These are phyloP conservation scores for Lepidochitona cinerea DNA, from an alignment of 2,888 invertebrate genomes.

Conservation along the genomic window DNA sequence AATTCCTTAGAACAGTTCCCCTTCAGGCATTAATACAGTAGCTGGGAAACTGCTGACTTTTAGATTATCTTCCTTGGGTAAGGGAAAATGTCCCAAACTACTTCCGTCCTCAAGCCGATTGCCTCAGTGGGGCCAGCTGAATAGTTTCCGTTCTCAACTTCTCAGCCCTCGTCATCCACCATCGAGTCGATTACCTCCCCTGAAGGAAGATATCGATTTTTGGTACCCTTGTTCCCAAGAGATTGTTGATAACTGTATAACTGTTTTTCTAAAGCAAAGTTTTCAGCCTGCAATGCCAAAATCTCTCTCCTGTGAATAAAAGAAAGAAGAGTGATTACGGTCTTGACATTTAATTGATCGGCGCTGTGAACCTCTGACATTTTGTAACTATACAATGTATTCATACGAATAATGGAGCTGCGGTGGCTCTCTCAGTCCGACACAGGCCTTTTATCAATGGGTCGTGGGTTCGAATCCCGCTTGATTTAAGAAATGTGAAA, in stretches of 20 bases:
- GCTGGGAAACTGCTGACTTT: neutral
- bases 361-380: too few relatives aligned
- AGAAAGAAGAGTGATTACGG: neutral
- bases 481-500: too few relatives aligned
- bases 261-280: constrained; percentile 85
- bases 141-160: neutral
- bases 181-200: too few relatives aligned
- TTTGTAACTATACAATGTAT: too few relatives aligned
- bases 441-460: too few relatives aligned
- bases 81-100: neutral
- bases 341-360: neutral
- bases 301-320: constrained; percentile 80
- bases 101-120: neutral
- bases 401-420: too few relatives aligned
- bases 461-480: too few relatives aligned
- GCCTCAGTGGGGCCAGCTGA: too few relatives aligned
- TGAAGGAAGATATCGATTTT: neutral
- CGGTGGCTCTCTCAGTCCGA: too few relatives aligned
- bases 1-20: neutral
- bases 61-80: too few relatives aligned
- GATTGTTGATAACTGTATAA: constrained; percentile 87
- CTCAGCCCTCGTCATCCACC: neutral
- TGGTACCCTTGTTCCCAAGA: constrained; percentile 73
- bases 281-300: constrained; percentile 84
- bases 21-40: neutral